Evolutionary conservation across 2,797 vertebrate genomes (phyloP), one percentile per base, ranked within the genome.

Genomic region (Etheostoma nigrum): DNA sequence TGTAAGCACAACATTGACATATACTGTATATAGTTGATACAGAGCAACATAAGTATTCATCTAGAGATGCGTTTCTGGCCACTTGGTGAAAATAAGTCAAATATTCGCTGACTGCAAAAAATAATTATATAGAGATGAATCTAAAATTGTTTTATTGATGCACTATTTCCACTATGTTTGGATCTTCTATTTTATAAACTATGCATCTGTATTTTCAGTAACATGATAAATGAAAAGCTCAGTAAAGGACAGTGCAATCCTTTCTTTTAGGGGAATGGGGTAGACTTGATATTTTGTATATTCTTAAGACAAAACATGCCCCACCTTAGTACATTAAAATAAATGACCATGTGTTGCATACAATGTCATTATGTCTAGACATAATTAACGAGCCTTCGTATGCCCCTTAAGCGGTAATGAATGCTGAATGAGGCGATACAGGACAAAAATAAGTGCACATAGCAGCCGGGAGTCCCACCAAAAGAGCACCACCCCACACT

Each of bases 391-490:
- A 65, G 45, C 44, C 48, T 14, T 52, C n/a, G 15, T 16, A 30
- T 13, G 10, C 42, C 9, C 7, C 13, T 65, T 25, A 19, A 52
- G 6, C 1, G 0, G 49, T n/a, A 60, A 69, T 73, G 68, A 42
- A 58, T 36, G 59, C 58, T 64, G n/a, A 6, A 23, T 36, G 49
- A 44, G 55, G 25, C n/a, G 30, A 6, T 53, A 21, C 44, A 81
- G 63, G 52, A 58, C 51, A n/a, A 40, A 65, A 71, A 11, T 47
- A 19, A 44, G 36, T 18, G 45, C 8, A 51, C 5, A 25, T n/a
- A 64, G 45, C 12, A 6, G 9, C 47, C 72, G 25, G 25, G 36
- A 44, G 42, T 7, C 2, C 5, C 36, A 15, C n/a, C 33, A 44
- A n/a, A 33, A 42, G 18, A 47, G 14, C 25, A 45, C 3, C 33